A percentile compares a stretch with the other conserved stretches of the same genome.
Conservation (phyloP, 2,888 invertebrate genomes). For the Drosophila pegasa region DNA sequence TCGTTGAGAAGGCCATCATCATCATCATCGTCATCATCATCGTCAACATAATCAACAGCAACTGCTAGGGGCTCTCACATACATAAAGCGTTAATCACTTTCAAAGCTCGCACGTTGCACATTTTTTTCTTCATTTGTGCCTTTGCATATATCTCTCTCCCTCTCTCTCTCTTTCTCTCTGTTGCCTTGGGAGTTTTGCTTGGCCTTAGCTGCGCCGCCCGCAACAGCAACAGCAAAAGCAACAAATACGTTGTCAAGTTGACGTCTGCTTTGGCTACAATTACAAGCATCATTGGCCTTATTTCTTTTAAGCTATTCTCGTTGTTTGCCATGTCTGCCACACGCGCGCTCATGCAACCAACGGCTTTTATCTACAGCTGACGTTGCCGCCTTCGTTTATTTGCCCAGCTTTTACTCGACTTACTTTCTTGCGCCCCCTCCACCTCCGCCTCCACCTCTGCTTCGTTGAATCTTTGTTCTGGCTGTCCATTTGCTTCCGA, state of each 20-base stretch:
- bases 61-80: conserved; percentile 28
- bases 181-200: conserved; percentile 59
- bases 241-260: conserved; percentile 25
- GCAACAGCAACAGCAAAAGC: conserved; percentile 44
- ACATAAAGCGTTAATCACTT: conserved; percentile 73
- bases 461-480: conserved; percentile 23
- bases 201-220: conserved; percentile 60
- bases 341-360: conserved; percentile 9
- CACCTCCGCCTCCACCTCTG: neutral
- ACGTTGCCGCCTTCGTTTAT: conserved; percentile 61
- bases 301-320: conserved; percentile 59
- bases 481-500: conserved; percentile 57
- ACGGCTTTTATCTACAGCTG: conserved; percentile 55
- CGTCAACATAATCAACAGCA: conserved; percentile 7
- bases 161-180: conserved; percentile 18
- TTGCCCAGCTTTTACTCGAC: conserved; percentile 67
- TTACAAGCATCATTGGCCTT: conserved; percentile 79
- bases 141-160: conserved; percentile 18
- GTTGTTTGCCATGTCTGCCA: conserved; percentile 50
- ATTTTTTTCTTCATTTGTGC: conserved; percentile 44
- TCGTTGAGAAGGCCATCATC: conserved; percentile 27
- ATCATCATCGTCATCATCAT: conserved; percentile 23
- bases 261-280: conserved; percentile 54
- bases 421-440: conserved; percentile 15
- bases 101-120: conserved; percentile 52